Evolutionary conservation across 2,888 invertebrate genomes (phyloP), one percentile per base, ranked within the genome.

Genomic region (Carpatolechia fugitivella): DNA sequence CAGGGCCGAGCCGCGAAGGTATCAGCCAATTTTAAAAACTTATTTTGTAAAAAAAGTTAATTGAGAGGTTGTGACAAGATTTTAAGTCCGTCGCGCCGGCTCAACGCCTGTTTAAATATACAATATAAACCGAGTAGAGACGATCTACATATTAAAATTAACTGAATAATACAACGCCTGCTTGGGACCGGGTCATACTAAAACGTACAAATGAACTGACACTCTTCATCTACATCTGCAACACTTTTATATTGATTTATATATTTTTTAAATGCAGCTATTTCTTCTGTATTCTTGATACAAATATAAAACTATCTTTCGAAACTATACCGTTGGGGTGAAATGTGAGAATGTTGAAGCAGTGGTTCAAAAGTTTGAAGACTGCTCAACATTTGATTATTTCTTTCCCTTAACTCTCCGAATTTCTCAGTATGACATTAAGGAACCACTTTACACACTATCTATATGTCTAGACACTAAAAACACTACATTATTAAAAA

Each of bases 1-100:
- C 75, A 73, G 82, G 71, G 74, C 75, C 79, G 83, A 72, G 62
- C 61, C 70, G 72, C 72, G 76, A 75, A 78, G 66, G 65, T 65
- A 73, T 80, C 86, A 89, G 85, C 84, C 88, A 86, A 80, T 86
- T 84, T 85, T 80, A 81, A 78, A 77, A 83, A 72, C 78, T 79
- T 78, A 78, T 83, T 85, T 82, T 80, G 74, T 78, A 77, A 67
- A 69, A 68, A 67, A 79, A 74, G 76, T 70, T 4, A 24, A 78
- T 72, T 68, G 66, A 67, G 76, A 85, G 89, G 90, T 90, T 90
- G 90, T 90, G 90, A 89, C 82, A 78, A 76, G 70, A 78, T 80
- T 79, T 80, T 76, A 71, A 65, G 62, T 72, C 74, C 76, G 76
- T 77, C 72, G 74, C 69, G 65, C 78, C 79, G 80, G 80, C 72